Evolutionary conservation across 1,140 invertebrate genomes (phyloP).

Genomic region (Trissolcus basalis): DNA sequence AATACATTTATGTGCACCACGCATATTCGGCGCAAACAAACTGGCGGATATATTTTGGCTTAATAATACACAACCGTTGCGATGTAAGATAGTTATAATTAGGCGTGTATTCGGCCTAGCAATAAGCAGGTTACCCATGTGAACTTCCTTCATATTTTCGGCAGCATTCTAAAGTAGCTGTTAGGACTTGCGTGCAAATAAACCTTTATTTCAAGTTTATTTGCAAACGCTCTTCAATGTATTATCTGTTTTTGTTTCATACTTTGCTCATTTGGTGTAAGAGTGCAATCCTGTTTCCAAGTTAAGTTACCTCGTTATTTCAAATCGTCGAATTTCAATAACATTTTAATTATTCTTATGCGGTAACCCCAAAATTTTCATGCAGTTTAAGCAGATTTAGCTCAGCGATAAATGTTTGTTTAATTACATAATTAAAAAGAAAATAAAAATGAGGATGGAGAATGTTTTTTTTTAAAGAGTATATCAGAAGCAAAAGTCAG

Average conservation of each 20-base stretch:
- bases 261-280: not conserved
- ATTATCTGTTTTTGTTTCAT: slow-evolving; percentile 21
- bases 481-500: too few relatives aligned
- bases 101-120: slow-evolving; percentile 72
- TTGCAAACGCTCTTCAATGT: slow-evolving; percentile 28
- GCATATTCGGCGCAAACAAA: slow-evolving; percentile 62
- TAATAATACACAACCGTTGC: slow-evolving; percentile 70
- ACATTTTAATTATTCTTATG: not conserved
- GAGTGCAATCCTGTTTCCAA: not conserved
- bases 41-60: slow-evolving; percentile 67
- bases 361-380: too few relatives aligned
- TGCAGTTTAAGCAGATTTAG: too few relatives aligned
- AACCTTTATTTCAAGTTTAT: slow-evolving; percentile 44
- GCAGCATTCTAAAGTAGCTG: slow-evolving; percentile 55
- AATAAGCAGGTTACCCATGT: slow-evolving; percentile 73
- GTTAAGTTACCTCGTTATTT: too few relatives aligned
- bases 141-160: slow-evolving; percentile 73
- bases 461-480: too few relatives aligned
- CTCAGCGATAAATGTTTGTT: too few relatives aligned
- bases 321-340: not conserved
- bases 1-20: slow-evolving; percentile 64
- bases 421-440: too few relatives aligned
- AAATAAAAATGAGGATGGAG: not conserved
- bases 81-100: slow-evolving; percentile 76
- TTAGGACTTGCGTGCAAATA: slow-evolving; percentile 55